Percentiles rank a stretch among this genome's conserved stretches.
Conservation (phyloP, 2,888 invertebrate species). For the Synanthedon formicaeformis region DNA sequence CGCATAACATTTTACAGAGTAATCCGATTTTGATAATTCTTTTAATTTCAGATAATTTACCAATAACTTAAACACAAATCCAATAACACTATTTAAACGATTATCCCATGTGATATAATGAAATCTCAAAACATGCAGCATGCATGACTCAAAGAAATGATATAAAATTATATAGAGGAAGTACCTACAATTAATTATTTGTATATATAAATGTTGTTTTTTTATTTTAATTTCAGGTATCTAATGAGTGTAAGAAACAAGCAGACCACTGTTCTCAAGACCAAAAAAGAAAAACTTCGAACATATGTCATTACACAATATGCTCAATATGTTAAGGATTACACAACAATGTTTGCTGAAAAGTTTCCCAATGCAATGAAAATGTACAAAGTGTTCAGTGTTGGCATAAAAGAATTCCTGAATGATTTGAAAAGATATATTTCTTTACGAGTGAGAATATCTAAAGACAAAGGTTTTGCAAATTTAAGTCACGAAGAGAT, state of each 20-base stretch:
- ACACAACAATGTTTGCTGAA: constrained; percentile 77
- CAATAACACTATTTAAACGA: too few relatives aligned
- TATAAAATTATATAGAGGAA: too few relatives aligned
- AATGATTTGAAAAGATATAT: constrained; percentile 78
- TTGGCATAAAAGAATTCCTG: constrained; percentile 81
- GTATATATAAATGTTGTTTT: not conserved
- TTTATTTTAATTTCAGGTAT: not conserved
- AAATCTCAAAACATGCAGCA: too few relatives aligned
- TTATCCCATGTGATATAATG: too few relatives aligned
- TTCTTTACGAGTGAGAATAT: constrained; percentile 53
- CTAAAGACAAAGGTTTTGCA: constrained; percentile 62
- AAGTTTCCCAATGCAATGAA: constrained; percentile 83
- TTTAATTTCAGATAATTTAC: too few relatives aligned
- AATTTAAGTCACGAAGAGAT: constrained; percentile 76
- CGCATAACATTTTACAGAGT: too few relatives aligned
- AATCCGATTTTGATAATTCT: too few relatives aligned
- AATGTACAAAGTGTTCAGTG: constrained; percentile 80
- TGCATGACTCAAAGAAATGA: too few relatives aligned
- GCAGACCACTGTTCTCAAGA: constrained; percentile 43
- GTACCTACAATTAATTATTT: too few relatives aligned
- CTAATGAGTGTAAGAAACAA: constrained; percentile 25
- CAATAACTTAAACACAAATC: too few relatives aligned
- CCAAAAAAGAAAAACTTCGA: constrained; percentile 54
- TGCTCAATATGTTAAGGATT: constrained; percentile 79
- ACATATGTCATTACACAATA: constrained; percentile 75